Evolutionary conservation across 1,140 invertebrate genomes (phyloP).

Genomic region (Drosophila kepulauana): DNA sequence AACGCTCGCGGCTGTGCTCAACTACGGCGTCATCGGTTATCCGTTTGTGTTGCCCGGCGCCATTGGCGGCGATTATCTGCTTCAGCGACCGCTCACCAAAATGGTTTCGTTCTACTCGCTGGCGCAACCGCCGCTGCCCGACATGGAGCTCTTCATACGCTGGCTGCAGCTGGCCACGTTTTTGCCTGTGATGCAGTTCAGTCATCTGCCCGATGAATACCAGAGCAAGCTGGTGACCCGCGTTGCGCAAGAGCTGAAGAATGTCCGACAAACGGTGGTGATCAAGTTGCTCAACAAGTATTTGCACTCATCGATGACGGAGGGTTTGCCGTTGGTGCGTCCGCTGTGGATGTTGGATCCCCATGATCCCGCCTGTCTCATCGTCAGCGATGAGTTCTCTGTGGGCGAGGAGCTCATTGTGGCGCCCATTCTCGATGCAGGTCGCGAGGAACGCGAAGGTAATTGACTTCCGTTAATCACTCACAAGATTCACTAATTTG

Average conservation of each 20-base stretch:
- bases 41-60: slow-evolving; percentile 96
- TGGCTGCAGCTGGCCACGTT: slow-evolving; percentile 98
- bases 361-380: slow-evolving; percentile 91
- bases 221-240: slow-evolving; percentile 90
- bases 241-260: slow-evolving; percentile 91
- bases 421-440: slow-evolving; percentile 92
- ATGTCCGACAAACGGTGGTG: slow-evolving; percentile 91
- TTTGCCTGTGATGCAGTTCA: slow-evolving; percentile 96
- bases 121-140: slow-evolving; percentile 87
- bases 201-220: slow-evolving; percentile 94
- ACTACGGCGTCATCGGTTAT: slow-evolving; percentile 94
- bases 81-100: slow-evolving; percentile 69
- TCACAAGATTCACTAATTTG: neutral
- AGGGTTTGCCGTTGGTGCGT: slow-evolving; percentile 93
- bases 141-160: slow-evolving; percentile 95
- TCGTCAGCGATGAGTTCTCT: slow-evolving; percentile 94
- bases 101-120: slow-evolving; percentile 82
- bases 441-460: slow-evolving; percentile 88
- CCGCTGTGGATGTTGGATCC: slow-evolving; percentile 97
- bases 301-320: slow-evolving; percentile 90
- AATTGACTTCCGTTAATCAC: slow-evolving; percentile 8
- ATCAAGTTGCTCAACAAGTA: slow-evolving; percentile 92
- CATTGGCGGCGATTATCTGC: slow-evolving; percentile 92
- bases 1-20: slow-evolving; percentile 88
- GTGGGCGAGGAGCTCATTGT: slow-evolving; percentile 96